Evolutionary conservation across 2,113 vertebrate species (phyloP), one percentile per base, ranked within the genome.

Genomic region (Semnopithecus entellus): DNA sequence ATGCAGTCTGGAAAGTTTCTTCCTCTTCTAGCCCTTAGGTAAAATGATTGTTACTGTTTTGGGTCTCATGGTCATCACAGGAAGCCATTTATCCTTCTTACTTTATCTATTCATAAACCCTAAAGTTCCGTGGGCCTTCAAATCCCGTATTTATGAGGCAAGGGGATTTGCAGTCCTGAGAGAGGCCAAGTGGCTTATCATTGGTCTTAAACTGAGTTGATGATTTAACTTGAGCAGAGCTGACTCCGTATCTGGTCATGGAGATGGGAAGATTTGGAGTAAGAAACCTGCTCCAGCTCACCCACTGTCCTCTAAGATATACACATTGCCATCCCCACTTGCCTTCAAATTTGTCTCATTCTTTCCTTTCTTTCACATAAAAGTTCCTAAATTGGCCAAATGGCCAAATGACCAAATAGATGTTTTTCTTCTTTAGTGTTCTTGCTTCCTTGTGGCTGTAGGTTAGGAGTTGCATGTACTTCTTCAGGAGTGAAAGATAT

Each of bases 71-170:
- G 43, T 76, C 38, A 48, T 25, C 32, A 35, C 32, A 92, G 18
- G 20, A 85, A 93, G 45, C 25, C 50, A 13, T 85, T 94, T 57
- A 68, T 82, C n/a, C 82, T 45, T 75, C 76, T 88, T 79, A 78
- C 35, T 86, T 59, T 85, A 43, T 75, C 40, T 80, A 17, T 40
- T 82, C 14, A 38, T n/a, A 22, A 88, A 94, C n/a, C 32, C 4
- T 48, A 23, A 52, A 80, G 20, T 88, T 50, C 40, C 48, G 45
- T 32, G 88, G n/a, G n/a, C 23, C 25, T 93, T 68, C 73, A 83
- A 70, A 95, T 72, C 40, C 43, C 85, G 68, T 45, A 91, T 96
- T 91, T 91, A 76, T 66, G 75, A 89, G 13, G 45, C 82, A 81
- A 94, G 57, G 76, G 76, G 48, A 83, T 89, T 78, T 93, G 27